Evolutionary conservation across 2,888 invertebrate genomes (phyloP).

Genomic region (Arenicola marina): DNA sequence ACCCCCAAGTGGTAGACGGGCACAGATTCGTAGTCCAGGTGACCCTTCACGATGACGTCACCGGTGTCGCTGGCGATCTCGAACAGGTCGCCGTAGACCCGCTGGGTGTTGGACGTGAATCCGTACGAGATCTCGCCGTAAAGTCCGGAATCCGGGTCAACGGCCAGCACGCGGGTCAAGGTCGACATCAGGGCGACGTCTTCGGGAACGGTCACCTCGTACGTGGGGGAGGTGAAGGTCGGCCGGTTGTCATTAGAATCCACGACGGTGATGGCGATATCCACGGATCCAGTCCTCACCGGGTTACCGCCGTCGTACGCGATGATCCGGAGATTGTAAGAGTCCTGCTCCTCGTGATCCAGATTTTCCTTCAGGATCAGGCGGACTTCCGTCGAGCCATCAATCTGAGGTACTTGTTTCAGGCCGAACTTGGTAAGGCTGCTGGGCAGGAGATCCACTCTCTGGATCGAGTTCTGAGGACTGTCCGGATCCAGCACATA

Average conservation of each 20-base stretch:
- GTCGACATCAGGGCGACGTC: constrained; percentile 15
- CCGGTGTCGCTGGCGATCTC: constrained; percentile 28
- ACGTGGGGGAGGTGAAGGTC: constrained; percentile 15
- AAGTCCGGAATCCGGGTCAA: constrained; percentile 30
- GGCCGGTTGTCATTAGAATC: constrained; percentile 30
- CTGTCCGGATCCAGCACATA: constrained; percentile 21
- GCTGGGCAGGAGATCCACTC: constrained; percentile 15
- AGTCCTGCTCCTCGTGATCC: constrained; percentile 31
- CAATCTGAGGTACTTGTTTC: constrained; percentile 14
- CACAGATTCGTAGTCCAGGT: constrained; percentile 29
- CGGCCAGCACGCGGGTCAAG: constrained; percentile 27
- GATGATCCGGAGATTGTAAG: constrained; percentile 25
- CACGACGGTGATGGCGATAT: constrained; percentile 16
- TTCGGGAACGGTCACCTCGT: constrained; percentile 27
- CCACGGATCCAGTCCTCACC: constrained; percentile 23
- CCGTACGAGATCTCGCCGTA: constrained; percentile 34
- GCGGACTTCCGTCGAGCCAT: constrained; percentile 54
- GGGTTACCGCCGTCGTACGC: constrained; percentile 34
- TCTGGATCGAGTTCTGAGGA: constrained; percentile 12
- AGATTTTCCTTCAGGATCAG: constrained; percentile 27
- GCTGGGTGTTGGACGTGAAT: constrained; percentile 26
- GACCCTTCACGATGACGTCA: constrained; percentile 21
- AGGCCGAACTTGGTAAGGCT: constrained; percentile 3
- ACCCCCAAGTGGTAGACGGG: constrained; percentile 31
- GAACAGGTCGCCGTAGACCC: constrained; percentile 26